Evolutionary conservation across 2,797 vertebrate species (phyloP).

Genomic region (Helarctos malayanus): DNA sequence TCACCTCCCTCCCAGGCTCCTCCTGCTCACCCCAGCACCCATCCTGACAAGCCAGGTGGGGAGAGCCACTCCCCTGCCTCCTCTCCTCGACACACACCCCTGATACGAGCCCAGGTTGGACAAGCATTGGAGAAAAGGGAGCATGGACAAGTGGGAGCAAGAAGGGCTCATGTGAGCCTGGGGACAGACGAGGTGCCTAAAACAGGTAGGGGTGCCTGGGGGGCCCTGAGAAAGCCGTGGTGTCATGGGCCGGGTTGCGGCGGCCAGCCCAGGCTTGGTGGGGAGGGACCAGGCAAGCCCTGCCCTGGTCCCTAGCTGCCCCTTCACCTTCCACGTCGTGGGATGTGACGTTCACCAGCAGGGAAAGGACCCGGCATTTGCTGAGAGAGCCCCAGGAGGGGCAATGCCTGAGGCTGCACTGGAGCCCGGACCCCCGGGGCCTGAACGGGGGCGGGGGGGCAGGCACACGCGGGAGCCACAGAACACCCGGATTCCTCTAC

Average conservation of each 20-base stretch:
- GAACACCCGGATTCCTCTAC: not conserved
- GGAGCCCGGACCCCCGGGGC: not conserved
- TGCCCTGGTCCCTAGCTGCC: not conserved
- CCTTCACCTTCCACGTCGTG: not conserved
- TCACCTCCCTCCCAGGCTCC: too few relatives aligned
- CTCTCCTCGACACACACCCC: too few relatives aligned
- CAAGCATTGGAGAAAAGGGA: not conserved
- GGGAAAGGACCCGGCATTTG: not conserved
- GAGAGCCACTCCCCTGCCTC: too few relatives aligned
- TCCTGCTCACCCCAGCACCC: not conserved
- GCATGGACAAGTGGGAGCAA: too few relatives aligned
- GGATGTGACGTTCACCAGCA: rapidly evolving
- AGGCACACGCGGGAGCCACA: not conserved
- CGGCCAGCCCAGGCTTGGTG: not conserved
- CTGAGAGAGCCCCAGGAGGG: not conserved
- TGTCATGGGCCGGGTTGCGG: rapidly evolving
- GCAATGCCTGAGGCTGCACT: not conserved
- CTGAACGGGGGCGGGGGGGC: not conserved
- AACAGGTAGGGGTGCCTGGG: not conserved
- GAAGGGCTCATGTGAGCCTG: too few relatives aligned
- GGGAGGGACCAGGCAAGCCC: not conserved
- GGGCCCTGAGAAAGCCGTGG: not conserved
- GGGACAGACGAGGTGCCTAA: not conserved
- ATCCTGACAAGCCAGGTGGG: not conserved
- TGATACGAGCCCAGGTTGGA: too few relatives aligned